These are phyloP conservation scores for Todiramphus chloris DNA, from an alignment of 2,113 vertebrate species.

Conservation along the genomic window DNA sequence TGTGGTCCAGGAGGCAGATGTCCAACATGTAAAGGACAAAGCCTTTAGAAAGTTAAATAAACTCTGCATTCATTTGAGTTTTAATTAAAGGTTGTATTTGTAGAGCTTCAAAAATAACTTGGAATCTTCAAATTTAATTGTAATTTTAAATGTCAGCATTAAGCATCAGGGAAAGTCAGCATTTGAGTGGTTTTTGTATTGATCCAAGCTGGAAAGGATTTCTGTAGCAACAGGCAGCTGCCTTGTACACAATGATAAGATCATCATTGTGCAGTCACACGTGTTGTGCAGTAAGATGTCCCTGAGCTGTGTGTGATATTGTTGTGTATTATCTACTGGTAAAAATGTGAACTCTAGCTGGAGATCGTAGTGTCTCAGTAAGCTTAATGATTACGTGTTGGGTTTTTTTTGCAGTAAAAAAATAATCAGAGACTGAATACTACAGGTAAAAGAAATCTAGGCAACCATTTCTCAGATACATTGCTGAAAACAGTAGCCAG, in stretches of 20 bases:
- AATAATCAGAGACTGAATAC: background rate
- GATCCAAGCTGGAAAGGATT: background rate
- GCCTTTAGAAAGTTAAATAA: conserved; percentile 20
- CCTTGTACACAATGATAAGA: background rate
- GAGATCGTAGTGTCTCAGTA: background rate
- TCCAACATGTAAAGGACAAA: conserved; percentile 4
- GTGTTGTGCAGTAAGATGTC: background rate
- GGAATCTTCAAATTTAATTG: conserved; percentile 14
- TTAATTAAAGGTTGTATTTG: conserved; percentile 50
- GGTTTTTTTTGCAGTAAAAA: background rate
- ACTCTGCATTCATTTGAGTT: background rate
- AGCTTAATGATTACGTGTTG: background rate
- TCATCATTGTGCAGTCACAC: background rate
- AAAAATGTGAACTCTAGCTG: background rate
- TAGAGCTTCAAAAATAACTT: conserved; percentile 21
- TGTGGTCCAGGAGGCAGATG: background rate
- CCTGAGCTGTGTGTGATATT: background rate
- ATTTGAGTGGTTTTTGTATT: background rate
- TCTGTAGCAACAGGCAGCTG: background rate
- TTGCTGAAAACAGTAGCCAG: background rate
- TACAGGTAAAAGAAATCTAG: background rate
- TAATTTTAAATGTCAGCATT: background rate
- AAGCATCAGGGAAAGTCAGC: background rate
- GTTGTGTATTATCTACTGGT: background rate
- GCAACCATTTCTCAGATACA: background rate